Base-by-base conservation (phyloP, 1,140 invertebrate genomes). In the Aphis craccivora region DNA sequence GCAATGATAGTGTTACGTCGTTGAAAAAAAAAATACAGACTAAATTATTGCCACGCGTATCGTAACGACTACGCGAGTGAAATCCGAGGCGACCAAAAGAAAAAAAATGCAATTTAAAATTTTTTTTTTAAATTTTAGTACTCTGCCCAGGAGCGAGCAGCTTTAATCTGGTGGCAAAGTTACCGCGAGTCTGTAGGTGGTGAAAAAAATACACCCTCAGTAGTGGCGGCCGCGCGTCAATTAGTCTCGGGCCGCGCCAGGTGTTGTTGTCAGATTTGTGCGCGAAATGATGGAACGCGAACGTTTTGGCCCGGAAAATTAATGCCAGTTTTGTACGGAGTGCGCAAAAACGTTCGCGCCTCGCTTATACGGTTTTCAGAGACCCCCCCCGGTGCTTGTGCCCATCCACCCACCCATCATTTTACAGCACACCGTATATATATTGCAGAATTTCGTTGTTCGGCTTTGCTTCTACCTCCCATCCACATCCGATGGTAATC, bases 281-380 rank as follows among this genome's bases (percentile, higher is more conserved):
- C 53, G 55, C 48, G 76, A 35, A 83, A 93, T 93, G 91, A 93
- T 86, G 91, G 76, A 93, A 93, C 51, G 91, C 35, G 76, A 92
- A 92, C 45, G 91, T 83, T 92, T 92, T 92, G 91, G 91, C 81
- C n/a, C n/a, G 91, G 91, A 93, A 93, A 93, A 93, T 93, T 93
- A 93, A 93, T 93, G 35, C 48, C 81, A 9, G 37, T 18, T 55
- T 8, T 14, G 43, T 53, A 53, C 48, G 45, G 90, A 9, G 48
- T 40, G 45, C 91, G 35, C 91, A 93, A 93, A 93, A 93, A 93
- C 91, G 60, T n/a, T 53, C 30, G 53, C 20, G 76, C 90, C 20
- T 81, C 48, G 87, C 51, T 76, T 83, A 91, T 51, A 53, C 45
- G 35, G 8, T 83, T 92, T 92, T 92, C 76, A 40, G 55, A 43